These are phyloP conservation scores for Etheostoma cragini DNA, from an alignment of 2,113 vertebrate genomes.

Conservation along the genomic window DNA sequence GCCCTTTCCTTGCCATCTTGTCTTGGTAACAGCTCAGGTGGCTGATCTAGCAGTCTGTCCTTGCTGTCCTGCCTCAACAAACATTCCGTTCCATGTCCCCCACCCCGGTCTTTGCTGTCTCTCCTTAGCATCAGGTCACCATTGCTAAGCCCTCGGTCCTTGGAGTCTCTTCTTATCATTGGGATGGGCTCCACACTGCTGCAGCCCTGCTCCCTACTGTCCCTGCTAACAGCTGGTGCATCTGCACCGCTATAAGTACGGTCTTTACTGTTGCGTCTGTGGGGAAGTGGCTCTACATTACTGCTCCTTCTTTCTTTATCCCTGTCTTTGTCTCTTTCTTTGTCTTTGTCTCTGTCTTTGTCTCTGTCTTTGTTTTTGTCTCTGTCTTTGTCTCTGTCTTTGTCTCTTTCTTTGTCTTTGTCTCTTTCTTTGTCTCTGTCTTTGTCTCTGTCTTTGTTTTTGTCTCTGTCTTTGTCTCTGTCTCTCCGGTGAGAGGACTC, in stretches of 20 bases:
- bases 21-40: slow-evolving; percentile 73
- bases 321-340: slow-evolving; percentile 39
- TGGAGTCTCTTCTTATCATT: slow-evolving; percentile 76
- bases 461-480: slow-evolving; percentile 39
- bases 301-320: slow-evolving; percentile 67
- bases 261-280: slow-evolving; percentile 80
- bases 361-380: not conserved
- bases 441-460: slow-evolving; percentile 24
- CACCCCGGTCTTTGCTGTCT: slow-evolving; percentile 79
- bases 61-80: slow-evolving; percentile 75
- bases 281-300: slow-evolving; percentile 65
- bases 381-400: not conserved
- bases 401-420: not conserved
- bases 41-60: slow-evolving; percentile 75
- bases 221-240: slow-evolving; percentile 59
- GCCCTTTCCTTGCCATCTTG: slow-evolving; percentile 78
- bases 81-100: slow-evolving; percentile 65
- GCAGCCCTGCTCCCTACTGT: slow-evolving; percentile 79
- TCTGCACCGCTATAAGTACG: slow-evolving; percentile 67
- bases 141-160: slow-evolving; percentile 78
- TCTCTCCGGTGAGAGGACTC: slow-evolving; percentile 80
- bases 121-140: slow-evolving; percentile 76
- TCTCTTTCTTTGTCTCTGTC: slow-evolving; percentile 23
- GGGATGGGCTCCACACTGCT: slow-evolving; percentile 67
- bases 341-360: slow-evolving; percentile 33